A percentile compares a stretch with the other conserved stretches of the same genome.
These are phyloP conservation scores for Chionis minor DNA, from an alignment of 2,113 vertebrate genomes.

Conservation along the genomic window DNA sequence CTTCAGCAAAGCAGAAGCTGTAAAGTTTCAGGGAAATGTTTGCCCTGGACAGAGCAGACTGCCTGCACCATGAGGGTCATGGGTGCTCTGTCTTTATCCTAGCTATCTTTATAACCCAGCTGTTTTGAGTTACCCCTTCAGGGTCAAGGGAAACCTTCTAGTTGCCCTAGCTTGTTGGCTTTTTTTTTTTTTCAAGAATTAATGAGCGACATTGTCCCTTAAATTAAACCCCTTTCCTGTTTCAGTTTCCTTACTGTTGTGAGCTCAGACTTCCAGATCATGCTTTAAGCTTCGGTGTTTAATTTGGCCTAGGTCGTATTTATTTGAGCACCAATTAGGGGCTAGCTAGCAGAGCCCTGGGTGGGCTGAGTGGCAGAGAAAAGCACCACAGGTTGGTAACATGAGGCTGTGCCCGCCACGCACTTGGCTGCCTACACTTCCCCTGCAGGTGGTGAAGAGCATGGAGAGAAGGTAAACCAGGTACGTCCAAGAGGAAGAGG, in stretches of 20 bases:
- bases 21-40: not conserved
- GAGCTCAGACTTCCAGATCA: not conserved
- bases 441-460: not conserved
- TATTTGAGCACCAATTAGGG: not conserved
- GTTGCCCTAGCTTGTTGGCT: not conserved
- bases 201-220: not conserved
- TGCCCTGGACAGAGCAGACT: not conserved
- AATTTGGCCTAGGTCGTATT: not conserved
- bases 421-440: not conserved
- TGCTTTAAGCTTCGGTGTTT: not conserved
- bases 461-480: not conserved
- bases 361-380: not conserved
- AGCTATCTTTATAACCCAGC: not conserved
- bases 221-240: not conserved
- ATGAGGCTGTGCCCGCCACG: fast-evolving
- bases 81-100: not conserved
- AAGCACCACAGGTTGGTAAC: not conserved
- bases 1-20: not conserved
- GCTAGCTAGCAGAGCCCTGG: not conserved
- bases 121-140: not conserved
- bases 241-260: not conserved
- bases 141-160: not conserved
- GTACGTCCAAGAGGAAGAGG: not conserved
- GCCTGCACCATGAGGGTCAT: not conserved
- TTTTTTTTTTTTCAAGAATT: not conserved